These are phyloP conservation scores for Archivesica marissinica DNA, from an alignment of 1,140 invertebrate genomes.

Conservation along the genomic window DNA sequence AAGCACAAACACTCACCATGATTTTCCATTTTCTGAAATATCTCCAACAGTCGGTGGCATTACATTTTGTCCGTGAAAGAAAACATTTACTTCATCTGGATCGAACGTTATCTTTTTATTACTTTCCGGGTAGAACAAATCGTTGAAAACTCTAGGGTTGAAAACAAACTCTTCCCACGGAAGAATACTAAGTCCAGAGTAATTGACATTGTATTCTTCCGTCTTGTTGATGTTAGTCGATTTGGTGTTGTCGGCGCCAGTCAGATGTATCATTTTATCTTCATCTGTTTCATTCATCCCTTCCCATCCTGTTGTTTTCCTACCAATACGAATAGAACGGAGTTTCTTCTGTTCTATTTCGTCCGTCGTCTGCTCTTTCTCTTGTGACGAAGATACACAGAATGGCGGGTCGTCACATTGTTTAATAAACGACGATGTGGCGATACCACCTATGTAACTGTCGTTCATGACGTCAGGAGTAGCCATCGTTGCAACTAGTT, in stretches of 20 bases:
- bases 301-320: not conserved
- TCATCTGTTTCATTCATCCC: conserved; percentile 50
- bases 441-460: conserved; percentile 47
- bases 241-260: conserved; percentile 23
- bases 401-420: conserved; percentile 19
- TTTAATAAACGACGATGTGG: conserved; percentile 26
- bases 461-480: conserved; percentile 6
- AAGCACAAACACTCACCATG: conserved; percentile 65
- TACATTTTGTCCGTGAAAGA: conserved; percentile 71
- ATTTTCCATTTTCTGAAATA: conserved; percentile 68
- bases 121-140: conserved; percentile 68
- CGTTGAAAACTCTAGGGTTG: conserved; percentile 67
- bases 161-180: conserved; percentile 73
- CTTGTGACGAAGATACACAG: not conserved
- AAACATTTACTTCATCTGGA: conserved; percentile 72
- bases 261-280: conserved; percentile 46
- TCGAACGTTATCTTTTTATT: conserved; percentile 69
- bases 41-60: conserved; percentile 70
- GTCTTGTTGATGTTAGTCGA: conserved; percentile 40
- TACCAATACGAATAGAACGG: not conserved
- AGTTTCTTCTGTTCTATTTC: conserved; percentile 3
- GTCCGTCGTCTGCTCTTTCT: not conserved
- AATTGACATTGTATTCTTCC: conserved; percentile 64
- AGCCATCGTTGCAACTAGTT: not conserved
- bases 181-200: conserved; percentile 67